Evolutionary conservation across 1,140 invertebrate species (phyloP).

Genomic region (Magallana angulata): DNA sequence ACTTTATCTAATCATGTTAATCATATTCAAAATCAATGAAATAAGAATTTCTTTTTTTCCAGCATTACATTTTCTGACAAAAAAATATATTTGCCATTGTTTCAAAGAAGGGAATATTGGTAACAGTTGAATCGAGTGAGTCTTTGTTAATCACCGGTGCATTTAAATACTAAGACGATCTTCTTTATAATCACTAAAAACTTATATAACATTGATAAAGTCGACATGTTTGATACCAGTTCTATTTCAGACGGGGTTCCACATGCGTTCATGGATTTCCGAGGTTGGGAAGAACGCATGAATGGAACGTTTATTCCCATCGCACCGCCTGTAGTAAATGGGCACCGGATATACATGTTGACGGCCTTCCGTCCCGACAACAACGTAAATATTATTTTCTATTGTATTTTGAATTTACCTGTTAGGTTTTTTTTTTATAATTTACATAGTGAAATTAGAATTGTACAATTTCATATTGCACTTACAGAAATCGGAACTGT

Average conservation of each 20-base stretch:
- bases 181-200: no score
- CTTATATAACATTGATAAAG: no score
- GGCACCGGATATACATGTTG: conserved; percentile 64
- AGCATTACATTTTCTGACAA: conserved; percentile 15
- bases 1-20: no score
- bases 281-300: conserved; percentile 52
- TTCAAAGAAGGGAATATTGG: neutral
- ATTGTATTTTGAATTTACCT: no score
- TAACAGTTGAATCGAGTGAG: conserved; percentile 11
- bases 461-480: neutral
- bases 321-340: conserved; percentile 60
- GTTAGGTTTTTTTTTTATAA: no score
- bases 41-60: neutral
- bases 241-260: conserved; percentile 62
- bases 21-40: no score
- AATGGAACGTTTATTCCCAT: conserved; percentile 68
- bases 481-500: neutral
- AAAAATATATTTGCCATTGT: conserved; percentile 15
- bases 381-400: neutral
- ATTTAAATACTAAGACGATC: no score
- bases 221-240: no score
- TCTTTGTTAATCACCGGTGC: neutral
- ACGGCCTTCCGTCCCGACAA: conserved; percentile 65
- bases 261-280: conserved; percentile 54
- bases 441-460: no score